Conservation (phyloP, 2,888 invertebrate genomes). For the Macrosiphum euphorbiae region DNA sequence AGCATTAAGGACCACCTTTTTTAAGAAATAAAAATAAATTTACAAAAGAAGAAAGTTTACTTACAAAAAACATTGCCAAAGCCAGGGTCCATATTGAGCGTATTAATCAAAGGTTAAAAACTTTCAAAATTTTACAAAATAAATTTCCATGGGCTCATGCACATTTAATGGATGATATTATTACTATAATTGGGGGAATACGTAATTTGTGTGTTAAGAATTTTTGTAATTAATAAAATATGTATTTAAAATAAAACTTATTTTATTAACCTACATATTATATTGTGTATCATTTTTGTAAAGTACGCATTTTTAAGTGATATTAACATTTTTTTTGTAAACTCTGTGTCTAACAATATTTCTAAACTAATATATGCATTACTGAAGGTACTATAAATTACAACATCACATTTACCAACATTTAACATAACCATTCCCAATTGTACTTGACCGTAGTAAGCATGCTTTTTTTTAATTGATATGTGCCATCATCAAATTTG, state of each 20-base stretch:
- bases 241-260: no score
- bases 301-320: slow-evolving; percentile 13
- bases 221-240: no score
- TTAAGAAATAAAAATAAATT: neutral
- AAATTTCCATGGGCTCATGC: neutral
- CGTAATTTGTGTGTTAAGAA: neutral
- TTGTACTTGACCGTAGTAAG: neutral
- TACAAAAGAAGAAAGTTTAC: slow-evolving; percentile 1
- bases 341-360: neutral
- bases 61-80: slow-evolving; percentile 13
- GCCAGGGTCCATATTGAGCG: neutral
- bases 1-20: neutral
- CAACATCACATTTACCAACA: slow-evolving; percentile 9
- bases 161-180: slow-evolving; percentile 5
- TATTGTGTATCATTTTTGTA: slow-evolving; percentile 9
- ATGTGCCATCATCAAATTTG: neutral
- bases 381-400: neutral
- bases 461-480: slow-evolving; percentile 12
- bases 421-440: slow-evolving; percentile 24
- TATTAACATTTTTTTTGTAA: neutral
- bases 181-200: neutral
- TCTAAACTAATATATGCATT: neutral
- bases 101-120: slow-evolving; percentile 27
- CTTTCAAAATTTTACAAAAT: slow-evolving; percentile 12
- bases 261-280: slow-evolving; percentile 15